Conservation (phyloP, 2,113 vertebrate species). For the Onychostoma macrolepis region DNA sequence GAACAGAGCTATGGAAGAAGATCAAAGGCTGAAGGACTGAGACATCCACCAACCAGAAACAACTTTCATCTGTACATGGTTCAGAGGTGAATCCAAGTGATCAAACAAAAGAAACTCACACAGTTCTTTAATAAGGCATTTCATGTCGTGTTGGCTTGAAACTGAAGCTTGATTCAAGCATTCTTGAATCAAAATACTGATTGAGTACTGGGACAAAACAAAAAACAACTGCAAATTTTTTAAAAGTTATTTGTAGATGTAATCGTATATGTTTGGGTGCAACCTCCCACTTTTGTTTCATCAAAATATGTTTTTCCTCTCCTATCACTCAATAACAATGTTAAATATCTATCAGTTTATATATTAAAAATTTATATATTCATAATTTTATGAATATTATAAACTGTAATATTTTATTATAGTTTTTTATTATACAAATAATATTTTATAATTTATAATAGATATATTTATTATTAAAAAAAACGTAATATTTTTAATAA, state of each 20-base stretch:
- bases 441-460: no score
- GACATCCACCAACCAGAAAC: not conserved
- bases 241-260: no score
- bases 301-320: no score
- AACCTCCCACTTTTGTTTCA: not conserved
- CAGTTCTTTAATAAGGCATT: not conserved
- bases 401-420: no score
- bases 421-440: no score
- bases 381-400: no score
- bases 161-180: not conserved
- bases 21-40: constrained; percentile 40
- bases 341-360: no score
- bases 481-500: no score
- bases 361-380: no score
- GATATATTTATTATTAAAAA: no score
- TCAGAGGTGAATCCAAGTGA: constrained; percentile 3
- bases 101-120: constrained; percentile 1
- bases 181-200: not conserved
- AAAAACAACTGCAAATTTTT: not conserved
- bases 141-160: not conserved
- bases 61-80: constrained; percentile 33
- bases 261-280: not conserved
- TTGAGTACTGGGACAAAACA: not conserved
- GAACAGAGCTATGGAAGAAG: constrained; percentile 43
- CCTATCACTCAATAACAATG: no score